Base-by-base conservation (phyloP, 2,888 invertebrate genomes). In the Euproctis similis region DNA sequence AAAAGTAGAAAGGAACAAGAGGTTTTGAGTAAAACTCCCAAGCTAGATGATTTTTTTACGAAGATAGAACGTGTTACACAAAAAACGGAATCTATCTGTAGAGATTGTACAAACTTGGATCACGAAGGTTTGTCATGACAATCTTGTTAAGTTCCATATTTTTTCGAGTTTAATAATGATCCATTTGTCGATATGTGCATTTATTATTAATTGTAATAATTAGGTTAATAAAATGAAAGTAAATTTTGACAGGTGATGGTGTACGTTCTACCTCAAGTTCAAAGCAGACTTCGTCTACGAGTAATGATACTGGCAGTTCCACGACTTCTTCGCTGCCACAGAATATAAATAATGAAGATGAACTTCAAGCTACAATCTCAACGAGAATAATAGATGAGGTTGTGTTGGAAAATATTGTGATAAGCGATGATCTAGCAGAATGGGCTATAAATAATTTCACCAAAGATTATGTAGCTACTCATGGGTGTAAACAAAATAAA, bases 361-460 rank as follows among this genome's bases (percentile, higher is more conserved):
- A 16, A 16, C 16, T 16, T 6, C 16, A 16, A 16, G 16, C 16
- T 16, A 16, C 16, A 16, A 16, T 16, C 16, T 16, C 16, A 16
- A 16, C 16, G 8, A 12, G 23, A 11, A 26, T 21, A 23, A 27
- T 36, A 30, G 31, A 17, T 18, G 28, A n/a, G 31, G 16, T 16
- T 16, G 16, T 16, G 16, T 16, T 6, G 16, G 16, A 16, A 16
- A 16, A 16, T 16, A 16, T 16, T 16, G 6, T 16, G 16, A 16
- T 16, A 16, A 16, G 16, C 12, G 13, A 12, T 13, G 23, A 23
- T 12, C 23, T 13, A 23, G 23, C 23, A 2, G 8, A 13, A 13
- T 23, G 23, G 13, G 8, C 12, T 13, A 12, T 22, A 12, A 22
- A 22, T 8, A 12, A 22, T 22, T 3, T 5, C 4, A 7, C 8